Evolutionary conservation across 2,113 vertebrate species (phyloP), one percentile per base, ranked within the genome.

Genomic region (Gasterosteus nipponicus): DNA sequence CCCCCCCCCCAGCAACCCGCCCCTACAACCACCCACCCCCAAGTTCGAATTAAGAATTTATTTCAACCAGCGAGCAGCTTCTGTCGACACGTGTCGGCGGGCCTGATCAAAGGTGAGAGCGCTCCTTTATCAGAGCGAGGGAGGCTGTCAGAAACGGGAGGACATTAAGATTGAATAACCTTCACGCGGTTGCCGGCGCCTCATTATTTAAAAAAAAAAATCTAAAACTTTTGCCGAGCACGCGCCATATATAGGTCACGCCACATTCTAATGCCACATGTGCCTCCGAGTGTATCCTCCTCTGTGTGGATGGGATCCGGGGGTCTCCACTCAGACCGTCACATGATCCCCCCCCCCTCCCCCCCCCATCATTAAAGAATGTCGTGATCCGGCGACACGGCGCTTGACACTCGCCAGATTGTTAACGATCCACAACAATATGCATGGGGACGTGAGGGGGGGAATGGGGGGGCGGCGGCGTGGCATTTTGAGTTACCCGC

Each of bases 91-190:
- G 86, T 94, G 93, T 93, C 88, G 91, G 85, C 87, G 26, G 85
- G 90, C 89, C 78, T 94, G 93, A 94, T 94, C 93, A 94, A 94
- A 94, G 93, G 92, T 94, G 90, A 83, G 86, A n/a, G 29, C 60
- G 69, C 88, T 91, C 86, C 89, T 92, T 93, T 93, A 93, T 93
- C 91, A 91, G 90, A 93, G 91, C 89, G 86, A 87, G 91, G 80
- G 87, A 90, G 91, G 89, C 91, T 90, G 90, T 92, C 92, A 93
- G 93, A 91, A 93, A 93, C 81, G 85, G 87, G 91, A 91, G 92
- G 92, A 93, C 92, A 94, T 94, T 94, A 94, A 94, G 93, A 94
- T 93, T 94, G 92, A 94, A 94, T 94, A 94, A 94, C 93, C 92
- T 93, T 94, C 93, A 92, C 92, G 91, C 85, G 86, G 83, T 91